phyloP scores from a whole-genome alignment of 2,113 vertebrate species.

The Shinisaurus crocodilurus region DNA sequence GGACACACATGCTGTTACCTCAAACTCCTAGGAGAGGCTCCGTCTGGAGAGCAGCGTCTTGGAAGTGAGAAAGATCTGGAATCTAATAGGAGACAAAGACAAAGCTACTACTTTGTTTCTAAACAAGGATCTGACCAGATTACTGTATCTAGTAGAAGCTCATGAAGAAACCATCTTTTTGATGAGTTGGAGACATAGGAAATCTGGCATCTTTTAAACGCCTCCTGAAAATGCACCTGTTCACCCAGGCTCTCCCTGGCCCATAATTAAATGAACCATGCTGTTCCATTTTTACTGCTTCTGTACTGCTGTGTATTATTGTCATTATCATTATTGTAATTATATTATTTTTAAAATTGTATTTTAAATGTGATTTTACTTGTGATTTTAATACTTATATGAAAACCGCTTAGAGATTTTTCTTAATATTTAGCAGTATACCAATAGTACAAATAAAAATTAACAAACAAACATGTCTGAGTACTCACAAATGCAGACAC shows the following conservation, averaged over 20 bases:
- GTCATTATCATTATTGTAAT: too few species aligned
- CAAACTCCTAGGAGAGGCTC: slow-evolving; percentile 30
- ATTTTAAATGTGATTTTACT: too few species aligned
- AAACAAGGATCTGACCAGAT: background rate
- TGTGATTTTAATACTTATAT: too few species aligned
- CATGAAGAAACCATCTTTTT: background rate
- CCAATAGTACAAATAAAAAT: background rate
- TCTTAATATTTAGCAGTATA: background rate
- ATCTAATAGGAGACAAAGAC: slow-evolving; percentile 26
- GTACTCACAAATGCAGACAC: background rate
- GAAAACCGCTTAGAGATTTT: background rate
- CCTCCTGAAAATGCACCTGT: too few species aligned
- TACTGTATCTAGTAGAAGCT: background rate
- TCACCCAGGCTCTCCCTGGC: too few species aligned
- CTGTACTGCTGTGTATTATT: too few species aligned
- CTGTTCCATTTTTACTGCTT: too few species aligned
- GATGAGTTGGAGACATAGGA: background rate
- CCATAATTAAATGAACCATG: too few species aligned
- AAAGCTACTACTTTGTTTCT: too few species aligned
- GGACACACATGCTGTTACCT: slow-evolving; percentile 32
- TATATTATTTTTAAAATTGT: too few species aligned
- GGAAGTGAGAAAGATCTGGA: slow-evolving; percentile 40
- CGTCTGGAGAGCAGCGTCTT: slow-evolving; percentile 29
- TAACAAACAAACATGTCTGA: too few species aligned
- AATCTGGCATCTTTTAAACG: too few species aligned